Evolutionary conservation across 2,888 invertebrate genomes (phyloP), one percentile per base, ranked within the genome.

Genomic region (Standfussiana lucernea): DNA sequence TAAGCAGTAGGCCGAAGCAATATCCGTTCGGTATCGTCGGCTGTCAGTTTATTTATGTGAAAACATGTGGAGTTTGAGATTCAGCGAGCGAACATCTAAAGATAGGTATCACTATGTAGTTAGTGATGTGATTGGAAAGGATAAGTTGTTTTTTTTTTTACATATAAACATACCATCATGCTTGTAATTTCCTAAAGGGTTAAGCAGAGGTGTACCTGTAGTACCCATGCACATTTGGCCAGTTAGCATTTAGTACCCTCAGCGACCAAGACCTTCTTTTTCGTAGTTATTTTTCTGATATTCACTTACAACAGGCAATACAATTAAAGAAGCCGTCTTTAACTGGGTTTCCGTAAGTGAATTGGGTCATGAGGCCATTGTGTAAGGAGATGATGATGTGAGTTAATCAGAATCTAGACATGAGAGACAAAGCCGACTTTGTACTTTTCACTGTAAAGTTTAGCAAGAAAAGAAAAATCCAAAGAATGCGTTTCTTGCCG

Each of bases 41-140:
- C 90, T 91, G 91, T 91, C 93, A 93, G 91, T 91, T 92, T 94
- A 91, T 93, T 92, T 92, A 92, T 91, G 86, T 90, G 89, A 79
- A 88, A 91, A 90, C 92, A 92, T 92, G 91, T 88, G 85, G 88
- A 91, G 91, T 90, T 89, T 79, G 88, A 91, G 89, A 91, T 91
- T 91, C 88, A 84, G 88, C 87, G 84, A 83, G 85, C 72, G 77
- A 84, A 84, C 56, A 71, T 28, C 11, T 68, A 69, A 56, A 75
- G 75, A 85, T 81, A 77, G 70, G 72, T 74, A 78, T 72, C 67
- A 68, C 47, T 74, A 35, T 68, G 77, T 47, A 72, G 40, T 68
- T n/a, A 56, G 64, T 37, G 56, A 40, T 65, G 37, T 64, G 47
- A 40, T 42, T 28, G 15, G 37, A 28, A 56, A 32, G 24, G 47